phyloP scores from a whole-genome alignment of 2,113 vertebrate genomes.

The Phalacrocorax brasilianus region DNA sequence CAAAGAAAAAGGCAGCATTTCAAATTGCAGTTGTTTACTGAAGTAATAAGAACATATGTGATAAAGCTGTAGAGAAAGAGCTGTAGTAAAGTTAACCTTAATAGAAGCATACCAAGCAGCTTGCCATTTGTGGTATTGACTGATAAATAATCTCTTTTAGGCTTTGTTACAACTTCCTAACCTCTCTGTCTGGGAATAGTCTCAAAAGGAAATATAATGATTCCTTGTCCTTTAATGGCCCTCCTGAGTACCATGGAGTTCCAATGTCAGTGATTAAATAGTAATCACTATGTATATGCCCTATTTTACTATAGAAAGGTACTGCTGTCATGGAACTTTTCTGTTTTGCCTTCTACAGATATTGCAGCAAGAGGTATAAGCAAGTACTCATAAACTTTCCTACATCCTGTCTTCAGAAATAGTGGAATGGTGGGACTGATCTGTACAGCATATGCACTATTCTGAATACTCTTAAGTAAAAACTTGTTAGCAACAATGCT shows the following conservation, averaged over 20 bases:
- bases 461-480: neutral
- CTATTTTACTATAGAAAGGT: neutral
- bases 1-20: constrained; percentile 8
- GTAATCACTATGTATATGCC: neutral
- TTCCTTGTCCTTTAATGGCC: neutral
- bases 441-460: neutral
- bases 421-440: neutral
- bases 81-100: neutral
- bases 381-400: neutral
- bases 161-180: neutral
- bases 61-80: neutral
- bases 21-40: constrained; percentile 25
- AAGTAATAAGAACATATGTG: neutral
- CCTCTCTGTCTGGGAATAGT: neutral
- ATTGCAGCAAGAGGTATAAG: neutral
- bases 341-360: neutral
- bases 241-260: neutral
- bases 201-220: neutral
- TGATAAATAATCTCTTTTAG: neutral
- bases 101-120: neutral
- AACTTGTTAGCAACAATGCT: neutral
- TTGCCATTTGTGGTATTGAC: neutral
- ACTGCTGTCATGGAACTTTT: neutral
- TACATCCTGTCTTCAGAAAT: neutral
- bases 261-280: neutral